Conservation (phyloP, 2,113 vertebrate species). For the Takifugu flavidus region DNA sequence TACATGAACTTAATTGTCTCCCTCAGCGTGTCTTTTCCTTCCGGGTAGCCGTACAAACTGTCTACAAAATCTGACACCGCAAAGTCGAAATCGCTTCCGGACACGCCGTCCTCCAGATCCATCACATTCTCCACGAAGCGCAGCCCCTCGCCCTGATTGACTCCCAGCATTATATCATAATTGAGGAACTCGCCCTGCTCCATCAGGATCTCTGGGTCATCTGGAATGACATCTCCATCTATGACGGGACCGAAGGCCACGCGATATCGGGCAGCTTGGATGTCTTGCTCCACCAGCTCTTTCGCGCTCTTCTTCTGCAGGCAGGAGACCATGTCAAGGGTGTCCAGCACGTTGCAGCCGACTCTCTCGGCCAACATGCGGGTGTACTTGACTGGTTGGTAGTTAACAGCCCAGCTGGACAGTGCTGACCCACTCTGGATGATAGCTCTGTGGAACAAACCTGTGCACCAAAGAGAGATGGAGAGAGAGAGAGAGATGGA, state of each 20-base stretch:
- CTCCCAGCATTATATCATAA: conserved; percentile 98
- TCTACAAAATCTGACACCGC: conserved; percentile 98
- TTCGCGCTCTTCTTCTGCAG: conserved; percentile 92
- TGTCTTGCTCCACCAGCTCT: conserved; percentile 97
- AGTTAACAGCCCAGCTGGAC: conserved; percentile 99
- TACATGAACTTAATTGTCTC: conserved; percentile 99
- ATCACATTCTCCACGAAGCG: conserved; percentile 97
- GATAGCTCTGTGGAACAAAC: conserved; percentile 97
- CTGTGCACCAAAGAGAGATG: conserved; percentile 67
- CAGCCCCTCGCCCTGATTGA: conserved; percentile 96
- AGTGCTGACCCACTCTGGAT: conserved; percentile 96
- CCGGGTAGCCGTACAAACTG: conserved; percentile 95
- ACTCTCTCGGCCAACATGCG: conserved; percentile 95
- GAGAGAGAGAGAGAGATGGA: conserved; percentile 9
- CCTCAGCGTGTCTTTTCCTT: conserved; percentile 94
- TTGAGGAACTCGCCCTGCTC: conserved; percentile 99
- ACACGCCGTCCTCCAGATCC: conserved; percentile 94
- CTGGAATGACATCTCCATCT: conserved; percentile 95
- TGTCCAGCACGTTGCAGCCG: conserved; percentile 95
- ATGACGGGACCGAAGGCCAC: conserved; percentile 97
- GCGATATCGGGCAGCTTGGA: conserved; percentile 93
- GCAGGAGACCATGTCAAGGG: conserved; percentile 95
- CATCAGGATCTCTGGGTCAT: conserved; percentile 98
- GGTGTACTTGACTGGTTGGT: conserved; percentile 96
- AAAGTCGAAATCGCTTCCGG: conserved; percentile 95